A percentile compares a stretch with the other conserved stretches of the same genome.
These are phyloP conservation scores for Bicyclus anynana DNA, from an alignment of 1,140 invertebrate species.

Conservation along the genomic window DNA sequence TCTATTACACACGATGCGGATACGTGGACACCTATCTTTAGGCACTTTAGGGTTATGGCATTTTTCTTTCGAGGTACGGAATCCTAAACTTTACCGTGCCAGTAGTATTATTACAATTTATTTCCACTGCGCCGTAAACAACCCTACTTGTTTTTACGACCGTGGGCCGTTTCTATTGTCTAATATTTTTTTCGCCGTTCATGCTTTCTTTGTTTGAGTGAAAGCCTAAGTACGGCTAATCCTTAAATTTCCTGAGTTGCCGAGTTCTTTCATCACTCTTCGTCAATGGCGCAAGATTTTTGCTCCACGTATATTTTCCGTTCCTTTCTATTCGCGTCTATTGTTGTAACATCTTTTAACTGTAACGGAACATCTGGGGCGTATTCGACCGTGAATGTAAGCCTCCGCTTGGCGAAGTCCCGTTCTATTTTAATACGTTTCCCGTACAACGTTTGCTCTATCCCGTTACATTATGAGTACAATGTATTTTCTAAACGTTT, in stretches of 20 bases:
- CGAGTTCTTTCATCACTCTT: constrained; percentile 1
- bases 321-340: constrained; percentile 12
- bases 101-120: constrained; percentile 20
- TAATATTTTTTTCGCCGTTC: constrained; percentile 3
- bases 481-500: background rate
- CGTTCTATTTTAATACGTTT: constrained; percentile 3
- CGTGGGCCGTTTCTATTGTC: background rate
- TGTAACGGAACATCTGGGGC: constrained; percentile 15
- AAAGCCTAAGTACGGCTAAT: constrained; percentile 10
- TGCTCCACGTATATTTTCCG: constrained; percentile 6
- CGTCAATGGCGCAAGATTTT: constrained; percentile 1
- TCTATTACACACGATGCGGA: too few relatives aligned
- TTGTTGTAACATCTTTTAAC: constrained; percentile 15
- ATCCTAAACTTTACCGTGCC: background rate
- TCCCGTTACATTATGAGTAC: background rate
- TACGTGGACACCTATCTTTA: too few relatives aligned
- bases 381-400: constrained; percentile 14
- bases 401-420: constrained; percentile 10
- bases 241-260: background rate
- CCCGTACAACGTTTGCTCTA: background rate
- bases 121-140: constrained; percentile 19
- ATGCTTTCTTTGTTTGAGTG: constrained; percentile 8
- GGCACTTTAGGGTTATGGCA: too few relatives aligned
- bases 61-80: background rate
- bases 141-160: constrained; percentile 2